A percentile compares a stretch with the other conserved stretches of the same genome.
These are phyloP conservation scores for Oscheius onirici DNA, from an alignment of 2,888 invertebrate species.

Conservation along the genomic window DNA sequence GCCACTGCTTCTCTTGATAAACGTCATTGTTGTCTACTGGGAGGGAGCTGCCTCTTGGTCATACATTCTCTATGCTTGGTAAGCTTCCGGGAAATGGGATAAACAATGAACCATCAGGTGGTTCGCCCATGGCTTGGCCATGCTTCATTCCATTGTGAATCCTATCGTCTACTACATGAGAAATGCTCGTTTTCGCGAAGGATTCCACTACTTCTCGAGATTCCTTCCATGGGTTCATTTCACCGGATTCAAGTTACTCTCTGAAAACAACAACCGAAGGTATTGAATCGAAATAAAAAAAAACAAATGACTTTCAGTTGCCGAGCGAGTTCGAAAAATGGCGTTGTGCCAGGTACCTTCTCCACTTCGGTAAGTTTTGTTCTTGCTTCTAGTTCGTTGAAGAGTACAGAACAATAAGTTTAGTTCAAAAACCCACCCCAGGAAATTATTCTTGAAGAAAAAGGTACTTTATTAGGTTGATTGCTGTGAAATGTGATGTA, in stretches of 20 bases:
- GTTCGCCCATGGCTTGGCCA: slow-evolving; percentile 69
- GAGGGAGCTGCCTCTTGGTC: slow-evolving; percentile 59
- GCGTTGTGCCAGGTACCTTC: slow-evolving; percentile 16
- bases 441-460: too few relatives aligned
- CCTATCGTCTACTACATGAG: slow-evolving; percentile 67
- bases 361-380: slow-evolving; percentile 1
- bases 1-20: slow-evolving; percentile 69
- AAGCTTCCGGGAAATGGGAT: neutral
- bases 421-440: too few relatives aligned
- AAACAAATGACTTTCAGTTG: slow-evolving; percentile 1
- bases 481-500: too few relatives aligned
- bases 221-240: slow-evolving; percentile 52
- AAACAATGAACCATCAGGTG: slow-evolving; percentile 52
- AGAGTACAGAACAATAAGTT: too few relatives aligned
- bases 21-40: slow-evolving; percentile 62
- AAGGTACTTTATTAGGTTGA: too few relatives aligned
- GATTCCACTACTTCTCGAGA: slow-evolving; percentile 76
- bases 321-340: slow-evolving; percentile 8
- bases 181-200: slow-evolving; percentile 82
- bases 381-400: neutral
- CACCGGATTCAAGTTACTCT: slow-evolving; percentile 54
- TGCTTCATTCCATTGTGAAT: slow-evolving; percentile 70
- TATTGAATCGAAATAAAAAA: neutral
- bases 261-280: slow-evolving; percentile 32
- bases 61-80: slow-evolving; percentile 69